These are phyloP conservation scores for Chironomus tentans DNA, from an alignment of 2,888 invertebrate genomes.

Conservation along the genomic window DNA sequence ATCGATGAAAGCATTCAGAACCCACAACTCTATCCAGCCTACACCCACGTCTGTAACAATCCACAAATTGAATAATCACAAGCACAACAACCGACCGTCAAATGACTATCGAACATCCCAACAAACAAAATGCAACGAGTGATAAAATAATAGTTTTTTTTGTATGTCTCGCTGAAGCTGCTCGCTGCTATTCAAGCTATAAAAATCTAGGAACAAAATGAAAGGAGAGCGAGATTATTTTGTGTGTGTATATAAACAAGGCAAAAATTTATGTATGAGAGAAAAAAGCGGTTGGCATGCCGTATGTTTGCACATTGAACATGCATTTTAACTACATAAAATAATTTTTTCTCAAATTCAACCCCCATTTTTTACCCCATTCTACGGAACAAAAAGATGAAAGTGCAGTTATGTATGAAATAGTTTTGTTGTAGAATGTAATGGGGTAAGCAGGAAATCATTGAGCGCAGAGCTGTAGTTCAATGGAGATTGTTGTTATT, in stretches of 20 bases:
- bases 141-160: conserved; percentile 18
- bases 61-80: too few relatives aligned
- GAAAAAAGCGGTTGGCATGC: not conserved
- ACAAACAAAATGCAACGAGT: not conserved
- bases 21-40: too few relatives aligned
- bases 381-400: too few relatives aligned
- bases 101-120: not conserved
- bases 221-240: conserved; percentile 1
- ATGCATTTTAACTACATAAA: conserved; percentile 14
- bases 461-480: too few relatives aligned
- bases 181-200: not conserved
- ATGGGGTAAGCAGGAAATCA: too few relatives aligned
- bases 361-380: not conserved
- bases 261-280: not conserved
- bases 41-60: too few relatives aligned
- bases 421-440: too few relatives aligned
- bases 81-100: not conserved
- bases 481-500: too few relatives aligned
- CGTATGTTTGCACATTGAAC: not conserved
- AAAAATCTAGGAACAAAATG: too few relatives aligned
- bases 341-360: not conserved
- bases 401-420: too few relatives aligned
- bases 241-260: not conserved
- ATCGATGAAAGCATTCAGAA: too few relatives aligned
- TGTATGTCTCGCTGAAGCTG: not conserved